phyloP scores from a whole-genome alignment of 2,797 vertebrate genomes.

The Lerista edwardsae region DNA sequence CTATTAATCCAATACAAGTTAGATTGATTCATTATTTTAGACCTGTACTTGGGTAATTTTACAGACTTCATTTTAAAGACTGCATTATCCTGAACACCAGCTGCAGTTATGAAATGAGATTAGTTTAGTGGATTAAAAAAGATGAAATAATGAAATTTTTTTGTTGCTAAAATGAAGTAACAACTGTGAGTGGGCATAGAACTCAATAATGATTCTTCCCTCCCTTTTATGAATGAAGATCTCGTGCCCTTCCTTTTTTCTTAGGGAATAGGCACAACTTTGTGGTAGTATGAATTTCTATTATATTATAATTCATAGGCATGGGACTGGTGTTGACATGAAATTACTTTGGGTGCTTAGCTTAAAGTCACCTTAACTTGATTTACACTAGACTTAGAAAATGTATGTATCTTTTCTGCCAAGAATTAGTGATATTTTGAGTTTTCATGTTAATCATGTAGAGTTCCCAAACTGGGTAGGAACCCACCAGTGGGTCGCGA shows the following conservation, averaged over 20 bases:
- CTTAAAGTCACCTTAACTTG: neutral
- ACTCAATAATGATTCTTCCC: constrained; percentile 27
- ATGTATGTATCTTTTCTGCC: neutral
- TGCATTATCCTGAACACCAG: constrained; percentile 42
- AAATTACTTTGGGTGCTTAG: neutral
- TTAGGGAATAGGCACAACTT: fast-evolving
- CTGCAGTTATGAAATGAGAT: constrained; percentile 46
- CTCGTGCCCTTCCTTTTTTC: constrained; percentile 23
- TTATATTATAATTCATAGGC: neutral
- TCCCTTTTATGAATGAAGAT: constrained; percentile 29
- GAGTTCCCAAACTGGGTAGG: too few species aligned
- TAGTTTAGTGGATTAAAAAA: constrained; percentile 42
- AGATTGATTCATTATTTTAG: constrained; percentile 56
- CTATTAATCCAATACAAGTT: constrained; percentile 51
- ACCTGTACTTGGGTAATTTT: constrained; percentile 30
- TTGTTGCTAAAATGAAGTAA: constrained; percentile 26
- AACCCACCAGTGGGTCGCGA: too few species aligned
- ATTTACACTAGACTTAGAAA: neutral
- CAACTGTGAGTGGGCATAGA: constrained; percentile 23
- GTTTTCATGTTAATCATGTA: neutral
- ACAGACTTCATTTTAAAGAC: constrained; percentile 45
- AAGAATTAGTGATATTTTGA: neutral
- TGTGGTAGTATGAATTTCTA: neutral
- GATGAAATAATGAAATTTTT: constrained; percentile 42
- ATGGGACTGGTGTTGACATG: neutral